phyloP scores from a whole-genome alignment of 2,797 vertebrate genomes.

The Enteromius afrohamiltoni region DNA sequence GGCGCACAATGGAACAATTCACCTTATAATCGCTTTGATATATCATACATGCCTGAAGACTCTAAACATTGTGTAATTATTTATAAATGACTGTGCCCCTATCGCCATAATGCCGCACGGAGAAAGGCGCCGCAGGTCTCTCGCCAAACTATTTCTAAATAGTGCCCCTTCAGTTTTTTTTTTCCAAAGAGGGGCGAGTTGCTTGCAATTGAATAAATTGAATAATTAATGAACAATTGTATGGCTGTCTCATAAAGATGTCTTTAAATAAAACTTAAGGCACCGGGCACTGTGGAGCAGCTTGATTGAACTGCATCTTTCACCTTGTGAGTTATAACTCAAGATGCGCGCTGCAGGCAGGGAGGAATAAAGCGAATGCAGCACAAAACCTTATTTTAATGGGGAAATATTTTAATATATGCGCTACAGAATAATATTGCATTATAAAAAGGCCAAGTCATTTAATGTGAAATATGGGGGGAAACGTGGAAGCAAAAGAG shows the following conservation, averaged over 20 bases:
- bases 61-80: slow-evolving; percentile 99
- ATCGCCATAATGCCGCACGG: slow-evolving; percentile 85
- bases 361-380: slow-evolving; percentile 9
- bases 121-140: slow-evolving; percentile 98
- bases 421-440: neutral
- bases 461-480: neutral
- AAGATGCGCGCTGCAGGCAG: slow-evolving; percentile 39
- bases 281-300: slow-evolving; percentile 63
- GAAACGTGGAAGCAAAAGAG: neutral
- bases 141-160: slow-evolving; percentile 93
- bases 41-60: slow-evolving; percentile 99
- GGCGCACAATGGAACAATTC: slow-evolving; percentile 97
- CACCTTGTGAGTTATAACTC: slow-evolving; percentile 58
- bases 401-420: neutral
- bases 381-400: neutral
- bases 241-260: slow-evolving; percentile 99
- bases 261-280: slow-evolving; percentile 95
- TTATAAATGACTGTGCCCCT: slow-evolving; percentile 98
- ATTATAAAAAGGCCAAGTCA: neutral
- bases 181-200: slow-evolving; percentile 82
- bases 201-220: slow-evolving; percentile 82
- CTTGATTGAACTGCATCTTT: slow-evolving; percentile 64
- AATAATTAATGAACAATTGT: slow-evolving; percentile 98
- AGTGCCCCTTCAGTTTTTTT: slow-evolving; percentile 77
- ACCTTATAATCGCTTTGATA: slow-evolving; percentile 99